Conservation (phyloP, 2,113 vertebrate species). For the Echinops telfairi region DNA sequence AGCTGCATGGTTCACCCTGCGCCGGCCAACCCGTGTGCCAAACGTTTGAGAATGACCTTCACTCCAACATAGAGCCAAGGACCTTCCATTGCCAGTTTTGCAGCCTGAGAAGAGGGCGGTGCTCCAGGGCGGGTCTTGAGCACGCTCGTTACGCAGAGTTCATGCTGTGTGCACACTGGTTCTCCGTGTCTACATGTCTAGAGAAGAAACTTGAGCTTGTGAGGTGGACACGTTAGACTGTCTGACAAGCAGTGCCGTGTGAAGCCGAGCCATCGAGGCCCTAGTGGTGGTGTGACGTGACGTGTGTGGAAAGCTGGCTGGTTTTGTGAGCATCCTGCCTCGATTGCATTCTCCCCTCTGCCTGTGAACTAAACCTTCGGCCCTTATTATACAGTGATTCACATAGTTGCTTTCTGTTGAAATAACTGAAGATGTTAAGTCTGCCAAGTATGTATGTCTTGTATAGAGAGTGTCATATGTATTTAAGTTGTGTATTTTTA, state of each 20-base stretch:
- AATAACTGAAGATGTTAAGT: conserved; percentile 63
- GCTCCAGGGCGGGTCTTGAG: conserved; percentile 38
- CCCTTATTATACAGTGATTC: conserved; percentile 74
- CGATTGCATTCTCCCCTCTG: not conserved
- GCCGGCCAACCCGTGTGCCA: not conserved
- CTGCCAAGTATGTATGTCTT: conserved; percentile 62
- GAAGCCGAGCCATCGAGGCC: not conserved
- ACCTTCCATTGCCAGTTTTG: not conserved
- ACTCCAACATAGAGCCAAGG: conserved; percentile 3
- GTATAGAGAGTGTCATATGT: conserved; percentile 75
- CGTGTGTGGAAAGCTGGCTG: not conserved
- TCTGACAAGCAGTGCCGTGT: conserved; percentile 26
- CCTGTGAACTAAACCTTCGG: conserved; percentile 50
- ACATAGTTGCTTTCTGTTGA: conserved; percentile 50
- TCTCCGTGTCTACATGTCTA: not conserved
- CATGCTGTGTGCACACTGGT: not conserved
- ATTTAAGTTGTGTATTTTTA: conserved; percentile 84
- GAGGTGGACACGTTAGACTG: not conserved
- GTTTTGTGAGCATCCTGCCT: not conserved
- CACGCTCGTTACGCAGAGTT: conserved; percentile 37
- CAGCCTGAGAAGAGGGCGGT: not conserved
- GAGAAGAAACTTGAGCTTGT: conserved; percentile 15
- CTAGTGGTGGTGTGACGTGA: not conserved
- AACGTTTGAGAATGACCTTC: conserved; percentile 60
- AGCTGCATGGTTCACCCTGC: not conserved